Percentiles rank a stretch among this genome's conserved stretches.
phyloP scores from a whole-genome alignment of 2,888 invertebrate species.

The Eupithecia subumbrata region DNA sequence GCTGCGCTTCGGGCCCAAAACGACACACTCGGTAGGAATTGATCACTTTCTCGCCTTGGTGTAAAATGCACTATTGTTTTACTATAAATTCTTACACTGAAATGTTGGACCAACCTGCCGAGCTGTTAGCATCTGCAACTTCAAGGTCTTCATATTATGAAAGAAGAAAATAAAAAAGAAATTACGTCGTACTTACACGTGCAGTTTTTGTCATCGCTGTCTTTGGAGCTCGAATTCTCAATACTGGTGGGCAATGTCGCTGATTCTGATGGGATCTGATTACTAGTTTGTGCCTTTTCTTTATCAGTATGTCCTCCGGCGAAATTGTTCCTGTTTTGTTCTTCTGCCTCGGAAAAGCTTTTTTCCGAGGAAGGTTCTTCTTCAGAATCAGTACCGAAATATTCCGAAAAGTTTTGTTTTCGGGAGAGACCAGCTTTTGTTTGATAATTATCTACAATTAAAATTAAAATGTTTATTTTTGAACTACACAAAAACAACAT shows the following conservation, averaged over 20 bases:
- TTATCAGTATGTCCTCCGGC: neutral
- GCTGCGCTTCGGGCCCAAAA: no score
- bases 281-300: neutral
- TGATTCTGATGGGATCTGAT: neutral
- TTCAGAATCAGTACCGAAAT: neutral
- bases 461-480: neutral
- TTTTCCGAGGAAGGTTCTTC: neutral
- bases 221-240: neutral
- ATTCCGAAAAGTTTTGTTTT: neutral
- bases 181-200: slow-evolving; percentile 57
- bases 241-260: neutral
- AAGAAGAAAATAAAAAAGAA: neutral
- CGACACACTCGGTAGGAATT: no score
- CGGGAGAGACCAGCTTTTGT: neutral
- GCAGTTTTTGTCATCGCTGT: slow-evolving; percentile 48
- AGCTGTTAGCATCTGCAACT: no score
- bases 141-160: no score
- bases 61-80: no score
- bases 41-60: no score
- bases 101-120: no score
- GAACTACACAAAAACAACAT: no score
- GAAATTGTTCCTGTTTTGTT: neutral
- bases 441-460: neutral
- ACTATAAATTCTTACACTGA: no score
- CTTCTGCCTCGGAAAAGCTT: neutral